phyloP scores from a whole-genome alignment of 2,797 vertebrate genomes.

The Phataginus tetradactyla region DNA sequence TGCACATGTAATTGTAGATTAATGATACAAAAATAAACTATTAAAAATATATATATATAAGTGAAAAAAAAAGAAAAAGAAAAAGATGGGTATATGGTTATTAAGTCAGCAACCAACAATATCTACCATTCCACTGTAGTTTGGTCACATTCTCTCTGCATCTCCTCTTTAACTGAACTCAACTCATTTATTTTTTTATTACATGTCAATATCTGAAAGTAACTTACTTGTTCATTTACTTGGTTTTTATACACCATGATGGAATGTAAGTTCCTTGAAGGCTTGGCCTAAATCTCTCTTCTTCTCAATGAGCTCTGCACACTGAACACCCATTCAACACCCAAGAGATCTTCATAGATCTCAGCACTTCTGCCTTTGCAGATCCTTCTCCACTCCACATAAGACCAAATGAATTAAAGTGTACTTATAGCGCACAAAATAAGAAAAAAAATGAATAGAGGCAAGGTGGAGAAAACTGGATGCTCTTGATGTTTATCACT shows the following conservation, averaged over 20 bases:
- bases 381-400: background rate
- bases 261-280: background rate
- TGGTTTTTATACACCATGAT: background rate
- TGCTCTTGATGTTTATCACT: background rate
- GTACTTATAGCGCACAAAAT: background rate
- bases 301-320: background rate
- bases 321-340: background rate
- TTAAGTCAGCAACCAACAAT: background rate
- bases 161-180: background rate
- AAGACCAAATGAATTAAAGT: background rate
- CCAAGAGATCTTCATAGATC: background rate
- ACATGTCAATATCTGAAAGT: background rate
- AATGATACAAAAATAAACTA: too few relatives aligned
- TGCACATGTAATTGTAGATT: too few relatives aligned
- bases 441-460: slow-evolving; percentile 14
- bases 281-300: background rate
- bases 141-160: background rate
- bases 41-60: too few relatives aligned
- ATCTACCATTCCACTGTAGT: background rate
- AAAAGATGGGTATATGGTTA: background rate
- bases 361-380: background rate
- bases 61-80: background rate
- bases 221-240: background rate
- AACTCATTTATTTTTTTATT: slow-evolving; percentile 9
- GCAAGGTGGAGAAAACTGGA: slow-evolving; percentile 64